These are phyloP conservation scores for Mirounga angustirostris DNA, from an alignment of 2,113 vertebrate species.

Conservation along the genomic window DNA sequence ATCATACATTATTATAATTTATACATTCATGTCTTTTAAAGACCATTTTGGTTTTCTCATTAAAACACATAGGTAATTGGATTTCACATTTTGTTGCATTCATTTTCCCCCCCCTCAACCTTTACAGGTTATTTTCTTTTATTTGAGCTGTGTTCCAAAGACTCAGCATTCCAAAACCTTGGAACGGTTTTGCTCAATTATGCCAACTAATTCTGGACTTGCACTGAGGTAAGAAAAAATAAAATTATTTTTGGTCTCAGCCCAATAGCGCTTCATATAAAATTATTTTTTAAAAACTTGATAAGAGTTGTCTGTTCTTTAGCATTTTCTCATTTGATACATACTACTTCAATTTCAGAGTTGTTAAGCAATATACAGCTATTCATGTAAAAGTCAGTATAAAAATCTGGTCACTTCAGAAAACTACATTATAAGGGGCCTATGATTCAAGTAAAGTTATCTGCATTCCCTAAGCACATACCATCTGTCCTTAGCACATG, in stretches of 20 bases:
- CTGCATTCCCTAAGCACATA: not conserved
- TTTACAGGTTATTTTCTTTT: conserved; percentile 95
- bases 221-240: conserved; percentile 92
- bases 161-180: conserved; percentile 94
- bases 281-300: conserved; percentile 63
- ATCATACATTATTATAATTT: conserved; percentile 66
- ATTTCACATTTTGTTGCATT: conserved; percentile 71
- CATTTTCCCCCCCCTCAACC: conserved; percentile 71
- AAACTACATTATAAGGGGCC: conserved; percentile 3
- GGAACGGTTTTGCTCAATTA: conserved; percentile 94
- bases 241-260: conserved; percentile 54
- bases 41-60: conserved; percentile 66
- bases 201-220: conserved; percentile 96
- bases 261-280: conserved; percentile 17
- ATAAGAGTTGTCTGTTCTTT: conserved; percentile 28
- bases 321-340: not conserved
- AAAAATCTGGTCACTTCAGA: conserved; percentile 12
- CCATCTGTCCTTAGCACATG: not conserved
- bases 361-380: conserved; percentile 30
- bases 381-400: not conserved
- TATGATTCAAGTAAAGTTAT: conserved; percentile 42
- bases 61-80: conserved; percentile 53
- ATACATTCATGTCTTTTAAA: conserved; percentile 69
- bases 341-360: conserved; percentile 42
- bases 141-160: conserved; percentile 94